These are phyloP conservation scores for Gallinago media DNA, from an alignment of 2,113 vertebrate genomes.

Conservation along the genomic window DNA sequence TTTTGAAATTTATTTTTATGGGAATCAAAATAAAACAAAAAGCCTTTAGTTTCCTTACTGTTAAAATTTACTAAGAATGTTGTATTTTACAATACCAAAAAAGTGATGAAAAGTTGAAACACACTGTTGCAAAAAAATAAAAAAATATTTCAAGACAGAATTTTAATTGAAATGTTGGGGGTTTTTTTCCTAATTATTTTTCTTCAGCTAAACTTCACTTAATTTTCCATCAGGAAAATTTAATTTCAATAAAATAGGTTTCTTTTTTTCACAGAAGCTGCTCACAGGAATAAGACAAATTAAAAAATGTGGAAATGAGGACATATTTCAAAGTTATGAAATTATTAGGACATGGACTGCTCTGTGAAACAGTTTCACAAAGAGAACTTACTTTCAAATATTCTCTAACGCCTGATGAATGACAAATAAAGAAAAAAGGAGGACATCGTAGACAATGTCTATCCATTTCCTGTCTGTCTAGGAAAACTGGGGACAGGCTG, in stretches of 20 bases:
- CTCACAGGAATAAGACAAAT: neutral
- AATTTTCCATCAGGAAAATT: neutral
- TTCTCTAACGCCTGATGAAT: neutral
- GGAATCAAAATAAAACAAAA: neutral
- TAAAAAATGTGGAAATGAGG: neutral
- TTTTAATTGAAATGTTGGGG: neutral
- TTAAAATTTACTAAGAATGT: neutral
- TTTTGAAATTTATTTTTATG: neutral
- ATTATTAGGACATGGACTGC: neutral
- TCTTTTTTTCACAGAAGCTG: neutral
- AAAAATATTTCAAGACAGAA: neutral
- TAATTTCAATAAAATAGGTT: neutral
- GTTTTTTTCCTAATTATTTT: neutral
- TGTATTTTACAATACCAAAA: neutral
- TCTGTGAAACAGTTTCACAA: neutral
- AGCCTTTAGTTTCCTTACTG: neutral
- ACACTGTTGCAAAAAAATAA: neutral
- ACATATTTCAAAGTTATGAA: neutral
- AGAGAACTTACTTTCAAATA: neutral
- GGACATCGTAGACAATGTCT: neutral
- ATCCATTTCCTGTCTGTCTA: neutral
- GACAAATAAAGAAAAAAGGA: neutral
- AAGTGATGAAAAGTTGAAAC: neutral
- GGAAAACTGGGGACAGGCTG: neutral
- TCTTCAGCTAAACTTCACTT: neutral